These are phyloP conservation scores for Saiga tatarica DNA, from an alignment of 2,113 vertebrate genomes.

Conservation along the genomic window DNA sequence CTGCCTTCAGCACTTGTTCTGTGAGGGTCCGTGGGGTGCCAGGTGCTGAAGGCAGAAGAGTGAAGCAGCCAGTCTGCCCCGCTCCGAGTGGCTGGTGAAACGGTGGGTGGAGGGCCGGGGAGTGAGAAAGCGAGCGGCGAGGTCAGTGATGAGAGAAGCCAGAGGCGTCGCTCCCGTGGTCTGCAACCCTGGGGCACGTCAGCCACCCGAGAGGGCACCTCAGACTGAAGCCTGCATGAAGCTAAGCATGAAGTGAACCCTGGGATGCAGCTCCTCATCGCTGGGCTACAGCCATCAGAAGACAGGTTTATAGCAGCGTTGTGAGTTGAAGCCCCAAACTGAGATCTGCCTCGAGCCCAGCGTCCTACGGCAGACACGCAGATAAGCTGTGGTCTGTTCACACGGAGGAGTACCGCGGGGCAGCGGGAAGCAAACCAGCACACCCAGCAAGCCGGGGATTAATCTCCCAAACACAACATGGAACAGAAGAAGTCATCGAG, in stretches of 20 bases:
- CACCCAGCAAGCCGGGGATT: rapidly evolving
- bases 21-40: neutral
- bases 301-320: neutral
- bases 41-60: too few relatives aligned
- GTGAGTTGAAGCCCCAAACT: neutral
- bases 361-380: rapidly evolving
- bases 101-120: neutral
- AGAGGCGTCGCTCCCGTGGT: rapidly evolving
- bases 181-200: rapidly evolving
- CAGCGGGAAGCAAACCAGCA: neutral
- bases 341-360: neutral
- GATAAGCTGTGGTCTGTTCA: neutral
- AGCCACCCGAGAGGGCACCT: neutral
- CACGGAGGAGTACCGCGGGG: rapidly evolving
- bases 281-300: neutral
- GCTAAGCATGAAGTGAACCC: neutral
- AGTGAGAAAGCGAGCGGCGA: rapidly evolving
- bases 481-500: neutral
- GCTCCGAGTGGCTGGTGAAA: neutral
- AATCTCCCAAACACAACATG: rapidly evolving
- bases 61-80: neutral
- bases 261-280: neutral
- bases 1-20: rapidly evolving
- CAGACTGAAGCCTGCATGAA: neutral
- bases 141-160: neutral